Conservation (phyloP, 1,140 invertebrate species). For the Macrocentrus cingulum region DNA sequence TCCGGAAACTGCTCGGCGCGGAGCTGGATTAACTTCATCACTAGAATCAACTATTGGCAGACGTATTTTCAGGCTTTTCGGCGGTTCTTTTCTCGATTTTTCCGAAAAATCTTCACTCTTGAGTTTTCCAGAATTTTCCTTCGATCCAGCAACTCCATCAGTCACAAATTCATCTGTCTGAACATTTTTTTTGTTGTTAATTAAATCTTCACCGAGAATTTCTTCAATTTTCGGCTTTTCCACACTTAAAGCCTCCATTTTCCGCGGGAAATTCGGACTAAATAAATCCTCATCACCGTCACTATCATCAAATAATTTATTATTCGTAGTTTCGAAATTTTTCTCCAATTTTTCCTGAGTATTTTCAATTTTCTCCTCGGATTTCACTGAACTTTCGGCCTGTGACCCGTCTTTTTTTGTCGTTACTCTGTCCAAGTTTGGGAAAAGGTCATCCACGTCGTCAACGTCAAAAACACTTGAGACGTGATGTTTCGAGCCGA, state of each 20-base stretch:
- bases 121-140: conserved; percentile 32
- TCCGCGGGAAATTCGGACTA: too few species aligned
- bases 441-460: conserved; percentile 32
- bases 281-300: conserved; percentile 44
- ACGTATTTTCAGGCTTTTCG: conserved; percentile 41
- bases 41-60: conserved; percentile 14
- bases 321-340: conserved; percentile 13
- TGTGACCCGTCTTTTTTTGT: conserved; percentile 26
- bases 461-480: conserved; percentile 3
- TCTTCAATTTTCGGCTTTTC: conserved; percentile 10
- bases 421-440: too few species aligned
- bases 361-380: conserved; percentile 14
- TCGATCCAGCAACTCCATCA: conserved; percentile 24
- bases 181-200: conserved; percentile 14
- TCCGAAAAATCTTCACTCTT: conserved; percentile 6
- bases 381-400: conserved; percentile 16
- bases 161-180: not conserved
- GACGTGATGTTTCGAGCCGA: conserved; percentile 19
- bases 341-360: conserved; percentile 4
- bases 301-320: conserved; percentile 39
- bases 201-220: not conserved
- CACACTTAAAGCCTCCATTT: too few species aligned
- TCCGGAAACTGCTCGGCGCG: conserved; percentile 41
- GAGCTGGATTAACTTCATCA: conserved; percentile 28
- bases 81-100: conserved; percentile 37